Percentiles rank a stretch among this genome's conserved stretches.
Conservation (phyloP, 2,113 vertebrate genomes). For the Megalops atlanticus region DNA sequence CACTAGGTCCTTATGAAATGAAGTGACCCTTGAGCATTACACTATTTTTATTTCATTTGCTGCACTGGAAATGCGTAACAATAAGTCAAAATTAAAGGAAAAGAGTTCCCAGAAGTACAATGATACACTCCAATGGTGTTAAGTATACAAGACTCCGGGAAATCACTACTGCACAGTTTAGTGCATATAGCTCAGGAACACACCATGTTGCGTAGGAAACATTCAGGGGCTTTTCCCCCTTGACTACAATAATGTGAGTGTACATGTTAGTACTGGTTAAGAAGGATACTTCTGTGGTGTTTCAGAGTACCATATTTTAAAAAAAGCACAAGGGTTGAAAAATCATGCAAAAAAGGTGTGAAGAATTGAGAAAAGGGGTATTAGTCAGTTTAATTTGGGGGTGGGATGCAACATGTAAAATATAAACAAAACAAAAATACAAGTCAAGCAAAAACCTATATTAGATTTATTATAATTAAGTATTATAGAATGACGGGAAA, state of each 20-base stretch:
- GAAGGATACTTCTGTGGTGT: constrained; percentile 10
- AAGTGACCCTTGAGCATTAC: too few relatives aligned
- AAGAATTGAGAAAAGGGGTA: constrained; percentile 76
- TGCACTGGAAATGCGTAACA: too few relatives aligned
- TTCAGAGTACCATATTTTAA: constrained; percentile 45
- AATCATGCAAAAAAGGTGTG: constrained; percentile 89
- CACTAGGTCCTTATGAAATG: too few relatives aligned
- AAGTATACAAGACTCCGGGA: too few relatives aligned
- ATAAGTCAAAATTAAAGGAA: too few relatives aligned
- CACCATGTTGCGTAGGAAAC: constrained; percentile 52
- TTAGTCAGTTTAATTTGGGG: constrained; percentile 77
- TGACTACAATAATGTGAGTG: constrained; percentile 5
- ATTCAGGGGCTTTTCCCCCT: constrained; percentile 2
- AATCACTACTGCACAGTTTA: too few relatives aligned
- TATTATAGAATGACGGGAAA: constrained; percentile 64
- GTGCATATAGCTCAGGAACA: constrained; percentile 35
- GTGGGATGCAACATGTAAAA: constrained; percentile 95
- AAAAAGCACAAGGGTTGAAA: constrained; percentile 75
- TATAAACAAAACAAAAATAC: constrained; percentile 66
- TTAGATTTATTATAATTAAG: constrained; percentile 64
- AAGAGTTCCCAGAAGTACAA: too few relatives aligned
- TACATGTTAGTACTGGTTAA: constrained; percentile 21
- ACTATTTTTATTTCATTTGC: too few relatives aligned
- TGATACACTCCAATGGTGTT: too few relatives aligned
- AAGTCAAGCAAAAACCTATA: constrained; percentile 85